Conservation (phyloP, 2,113 vertebrate genomes). For the Laterallus jamaicensis region DNA sequence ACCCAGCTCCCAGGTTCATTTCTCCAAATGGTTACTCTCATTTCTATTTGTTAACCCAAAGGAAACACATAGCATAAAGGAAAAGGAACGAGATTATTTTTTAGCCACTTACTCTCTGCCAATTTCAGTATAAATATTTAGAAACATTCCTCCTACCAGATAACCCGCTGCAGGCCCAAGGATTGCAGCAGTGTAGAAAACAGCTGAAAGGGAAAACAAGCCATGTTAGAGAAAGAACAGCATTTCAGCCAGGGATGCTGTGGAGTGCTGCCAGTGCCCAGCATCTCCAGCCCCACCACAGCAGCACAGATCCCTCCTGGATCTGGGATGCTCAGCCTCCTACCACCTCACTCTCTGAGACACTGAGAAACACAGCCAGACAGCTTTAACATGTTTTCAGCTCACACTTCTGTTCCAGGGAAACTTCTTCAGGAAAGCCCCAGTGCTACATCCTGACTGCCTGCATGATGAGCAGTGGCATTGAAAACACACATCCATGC, state of each 20-base stretch:
- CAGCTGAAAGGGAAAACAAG: conserved; percentile 73
- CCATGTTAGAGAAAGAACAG: neutral
- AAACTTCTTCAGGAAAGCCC: no score
- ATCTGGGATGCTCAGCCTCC: neutral
- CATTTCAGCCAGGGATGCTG: neutral
- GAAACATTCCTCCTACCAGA: conserved; percentile 92
- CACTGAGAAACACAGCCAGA: neutral
- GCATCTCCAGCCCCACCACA: rapidly evolving
- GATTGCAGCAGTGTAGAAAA: conserved; percentile 95
- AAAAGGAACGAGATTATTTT: conserved; percentile 61
- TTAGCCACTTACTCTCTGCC: conserved; percentile 82
- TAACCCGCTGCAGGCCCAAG: conserved; percentile 95
- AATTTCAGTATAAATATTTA: conserved; percentile 90
- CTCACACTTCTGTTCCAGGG: no score
- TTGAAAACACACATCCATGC: rapidly evolving
- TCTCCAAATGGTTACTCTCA: neutral
- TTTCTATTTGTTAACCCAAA: neutral
- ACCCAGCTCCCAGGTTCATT: neutral
- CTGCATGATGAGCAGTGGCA: rapidly evolving
- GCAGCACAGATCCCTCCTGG: rapidly evolving
- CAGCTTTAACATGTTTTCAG: neutral
- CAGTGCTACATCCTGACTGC: neutral
- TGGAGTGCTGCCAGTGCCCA: neutral
- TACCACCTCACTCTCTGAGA: neutral
- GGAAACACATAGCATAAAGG: conserved; percentile 38